Evolutionary conservation across 2,888 invertebrate species (phyloP).

Genomic region (Heliconius cydno): DNA sequence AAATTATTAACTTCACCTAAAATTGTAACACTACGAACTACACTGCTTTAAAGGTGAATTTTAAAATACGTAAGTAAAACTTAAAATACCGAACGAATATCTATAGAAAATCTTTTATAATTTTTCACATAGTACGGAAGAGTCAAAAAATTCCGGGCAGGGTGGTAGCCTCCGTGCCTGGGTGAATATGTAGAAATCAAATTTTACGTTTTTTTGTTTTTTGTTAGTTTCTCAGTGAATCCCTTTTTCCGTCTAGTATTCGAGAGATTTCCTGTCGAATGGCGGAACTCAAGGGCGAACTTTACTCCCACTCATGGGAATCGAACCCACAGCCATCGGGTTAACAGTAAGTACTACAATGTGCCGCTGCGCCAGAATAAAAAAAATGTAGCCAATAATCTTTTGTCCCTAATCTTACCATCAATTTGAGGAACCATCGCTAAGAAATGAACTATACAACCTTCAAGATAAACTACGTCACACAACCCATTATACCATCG

Average conservation of each 20-base stretch:
- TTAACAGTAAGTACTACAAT: neutral
- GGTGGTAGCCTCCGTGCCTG: constrained; percentile 59
- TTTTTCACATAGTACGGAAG: constrained; percentile 41
- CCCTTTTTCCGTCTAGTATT: neutral
- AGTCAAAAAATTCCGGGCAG: constrained; percentile 68
- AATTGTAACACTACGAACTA: too few relatives aligned
- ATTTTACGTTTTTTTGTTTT: too few relatives aligned
- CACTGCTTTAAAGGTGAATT: too few relatives aligned
- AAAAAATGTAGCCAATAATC: neutral
- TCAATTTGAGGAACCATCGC: neutral
- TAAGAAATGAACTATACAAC: neutral
- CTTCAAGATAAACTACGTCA: neutral
- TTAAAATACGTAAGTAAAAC: too few relatives aligned
- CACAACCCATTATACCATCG: neutral
- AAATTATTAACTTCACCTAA: too few relatives aligned
- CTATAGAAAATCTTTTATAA: constrained; percentile 8
- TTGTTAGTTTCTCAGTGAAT: too few relatives aligned
- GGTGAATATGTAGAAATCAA: too few relatives aligned
- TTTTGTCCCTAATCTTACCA: neutral
- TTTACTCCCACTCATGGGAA: neutral
- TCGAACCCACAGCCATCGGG: neutral
- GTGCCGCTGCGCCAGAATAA: neutral
- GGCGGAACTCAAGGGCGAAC: neutral
- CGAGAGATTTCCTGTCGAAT: neutral
- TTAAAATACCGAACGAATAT: neutral